Conservation (phyloP, 2,888 invertebrate species). For the Aleiodes leptofemur region DNA sequence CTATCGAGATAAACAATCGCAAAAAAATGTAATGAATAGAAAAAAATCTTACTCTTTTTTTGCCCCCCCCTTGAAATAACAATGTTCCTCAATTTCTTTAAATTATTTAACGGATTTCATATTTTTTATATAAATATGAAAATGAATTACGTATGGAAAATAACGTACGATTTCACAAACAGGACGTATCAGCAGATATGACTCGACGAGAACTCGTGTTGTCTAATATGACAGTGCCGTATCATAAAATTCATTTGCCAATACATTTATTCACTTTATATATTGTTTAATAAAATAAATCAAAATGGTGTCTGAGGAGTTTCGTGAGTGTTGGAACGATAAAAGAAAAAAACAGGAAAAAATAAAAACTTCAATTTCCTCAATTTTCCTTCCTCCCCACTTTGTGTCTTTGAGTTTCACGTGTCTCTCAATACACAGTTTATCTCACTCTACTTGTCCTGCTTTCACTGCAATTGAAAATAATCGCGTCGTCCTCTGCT, state of each 20-base stretch:
- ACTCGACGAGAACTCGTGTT: neutral
- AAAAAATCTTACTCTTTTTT: too few species aligned
- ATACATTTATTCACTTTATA: constrained; percentile 16
- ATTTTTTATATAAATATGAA: too few species aligned
- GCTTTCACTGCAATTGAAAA: constrained; percentile 9
- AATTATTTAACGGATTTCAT: too few species aligned
- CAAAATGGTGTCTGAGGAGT: constrained; percentile 19
- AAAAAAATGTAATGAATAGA: too few species aligned
- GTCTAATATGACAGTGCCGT: constrained; percentile 8
- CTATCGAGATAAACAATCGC: too few species aligned
- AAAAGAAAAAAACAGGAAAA: neutral
- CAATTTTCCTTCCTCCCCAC: constrained; percentile 3
- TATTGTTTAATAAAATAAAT: neutral
- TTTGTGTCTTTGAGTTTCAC: neutral
- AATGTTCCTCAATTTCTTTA: too few species aligned
- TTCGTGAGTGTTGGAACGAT: neutral
- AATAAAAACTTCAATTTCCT: too few species aligned
- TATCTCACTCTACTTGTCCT: constrained; percentile 16
- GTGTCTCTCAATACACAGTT: neutral
- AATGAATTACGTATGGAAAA: neutral
- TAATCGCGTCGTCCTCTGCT: neutral
- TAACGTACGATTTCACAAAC: constrained; percentile 24
- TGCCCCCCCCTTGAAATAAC: too few species aligned
- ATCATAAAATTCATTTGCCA: constrained; percentile 11
- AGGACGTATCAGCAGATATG: constrained; percentile 17